These are phyloP conservation scores for Trichogramma dendrolimi DNA, from an alignment of 2,888 invertebrate species.

Conservation along the genomic window DNA sequence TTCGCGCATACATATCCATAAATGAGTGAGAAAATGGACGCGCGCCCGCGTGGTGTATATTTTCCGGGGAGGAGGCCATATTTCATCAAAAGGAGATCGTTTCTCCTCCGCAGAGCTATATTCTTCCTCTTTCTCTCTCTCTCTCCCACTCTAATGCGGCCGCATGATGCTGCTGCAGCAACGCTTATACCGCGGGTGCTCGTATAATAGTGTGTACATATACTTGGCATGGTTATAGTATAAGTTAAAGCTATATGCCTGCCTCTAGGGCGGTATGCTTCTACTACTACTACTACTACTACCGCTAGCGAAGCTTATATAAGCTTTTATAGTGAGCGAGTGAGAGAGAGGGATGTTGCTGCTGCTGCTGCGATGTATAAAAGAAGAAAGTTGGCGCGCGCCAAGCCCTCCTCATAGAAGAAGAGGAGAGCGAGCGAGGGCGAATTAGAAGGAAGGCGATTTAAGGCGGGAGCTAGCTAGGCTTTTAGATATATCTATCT, in stretches of 20 bases:
- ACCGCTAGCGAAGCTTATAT: conserved; percentile 15
- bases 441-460: conserved; percentile 18
- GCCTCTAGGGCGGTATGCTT: not conserved
- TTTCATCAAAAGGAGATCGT: conserved; percentile 47
- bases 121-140: conserved; percentile 28
- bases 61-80: conserved; percentile 45
- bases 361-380: conserved; percentile 7
- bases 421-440: conserved; percentile 20
- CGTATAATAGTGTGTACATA: conserved; percentile 15
- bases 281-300: conserved; percentile 4
- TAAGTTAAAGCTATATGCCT: not conserved
- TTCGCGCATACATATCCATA: not conserved
- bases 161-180: conserved; percentile 38
- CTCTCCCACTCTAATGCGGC: conserved; percentile 29
- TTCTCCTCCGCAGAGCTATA: conserved; percentile 20
- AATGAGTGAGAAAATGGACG: conserved; percentile 34
- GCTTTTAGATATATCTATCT: not conserved
- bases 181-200: conserved; percentile 50
- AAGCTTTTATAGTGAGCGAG: conserved; percentile 16
- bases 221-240: too few species aligned
- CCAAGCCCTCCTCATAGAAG: conserved; percentile 6
- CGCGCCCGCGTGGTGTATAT: conserved; percentile 28
- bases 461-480: conserved; percentile 13
- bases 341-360: conserved; percentile 19
- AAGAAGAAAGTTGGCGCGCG: not conserved